Evolutionary conservation across 2,797 vertebrate species (phyloP).

Genomic region (Echiichthys vipera): DNA sequence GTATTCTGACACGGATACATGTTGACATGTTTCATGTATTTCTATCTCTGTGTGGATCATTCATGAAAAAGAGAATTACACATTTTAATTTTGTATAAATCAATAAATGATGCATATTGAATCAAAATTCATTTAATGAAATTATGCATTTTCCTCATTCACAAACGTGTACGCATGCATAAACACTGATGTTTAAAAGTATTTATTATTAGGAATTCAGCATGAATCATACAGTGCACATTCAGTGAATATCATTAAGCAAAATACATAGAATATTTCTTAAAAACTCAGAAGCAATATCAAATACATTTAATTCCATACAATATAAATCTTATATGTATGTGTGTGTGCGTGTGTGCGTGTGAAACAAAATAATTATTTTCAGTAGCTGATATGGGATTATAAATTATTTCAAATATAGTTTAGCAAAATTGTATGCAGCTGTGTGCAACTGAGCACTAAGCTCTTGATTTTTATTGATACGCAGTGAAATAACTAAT

Average conservation of each 20-base stretch:
- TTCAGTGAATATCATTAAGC: slow-evolving; percentile 53
- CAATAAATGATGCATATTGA: slow-evolving; percentile 85
- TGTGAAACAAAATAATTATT: slow-evolving; percentile 47
- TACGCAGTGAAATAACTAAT: slow-evolving; percentile 38
- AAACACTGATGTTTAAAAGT: slow-evolving; percentile 31
- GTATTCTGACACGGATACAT: slow-evolving; percentile 77
- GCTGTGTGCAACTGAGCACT: slow-evolving; percentile 33
- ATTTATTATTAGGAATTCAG: slow-evolving; percentile 74
- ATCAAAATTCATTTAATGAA: slow-evolving; percentile 35
- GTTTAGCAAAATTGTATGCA: slow-evolving; percentile 35
- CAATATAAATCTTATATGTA: slow-evolving; percentile 54
- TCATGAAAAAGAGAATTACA: slow-evolving; percentile 82
- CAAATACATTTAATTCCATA: slow-evolving; percentile 48
- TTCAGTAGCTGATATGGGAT: slow-evolving; percentile 36
- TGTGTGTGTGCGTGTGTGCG: too few relatives aligned
- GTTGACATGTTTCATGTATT: slow-evolving; percentile 81
- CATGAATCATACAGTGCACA: slow-evolving; percentile 57
- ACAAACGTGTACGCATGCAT: background rate
- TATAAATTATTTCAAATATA: slow-evolving; percentile 42
- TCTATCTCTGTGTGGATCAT: slow-evolving; percentile 82
- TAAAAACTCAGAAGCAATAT: slow-evolving; percentile 67
- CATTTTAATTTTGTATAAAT: slow-evolving; percentile 87
- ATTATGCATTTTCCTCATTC: slow-evolving; percentile 8
- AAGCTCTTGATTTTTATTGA: background rate
- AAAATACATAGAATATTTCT: slow-evolving; percentile 61